Evolutionary conservation across 2,888 invertebrate species (phyloP), one percentile per base, ranked within the genome.

Genomic region (Graphium colonna): DNA sequence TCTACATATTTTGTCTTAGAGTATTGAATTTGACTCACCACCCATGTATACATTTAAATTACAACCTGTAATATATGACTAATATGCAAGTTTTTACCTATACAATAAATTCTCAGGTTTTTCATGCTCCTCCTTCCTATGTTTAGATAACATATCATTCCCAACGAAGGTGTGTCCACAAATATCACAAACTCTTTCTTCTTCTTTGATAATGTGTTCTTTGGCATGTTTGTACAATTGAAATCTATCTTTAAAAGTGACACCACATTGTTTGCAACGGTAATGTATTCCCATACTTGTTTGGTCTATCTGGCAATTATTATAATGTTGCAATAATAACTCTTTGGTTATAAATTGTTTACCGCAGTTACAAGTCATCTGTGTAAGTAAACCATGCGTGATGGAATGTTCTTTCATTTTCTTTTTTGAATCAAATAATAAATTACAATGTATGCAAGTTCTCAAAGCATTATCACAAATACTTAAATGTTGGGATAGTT

Each of bases 201-300:
- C 71, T 1, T 72, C 60, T 49, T 80, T 81, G 2, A 76, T 57
- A 3, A 89, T 60, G 66, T 90, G 90, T 3, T 70, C 61, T 59
- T 77, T 84, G 0, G 77, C 87, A 71, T 90, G 90, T 36, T 70
- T 74, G 52, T 82, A 89, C 1, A 90, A 51, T 12, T 75, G 72
- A 36, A 79, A 77, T 54, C 83, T 65, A 26, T 86, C 80, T 60
- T 71, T 77, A 39, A 84, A 90, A 0, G 71, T 72, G 4, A 76
- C 68, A 0, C 79, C 77, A 55, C 90, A 90, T 60, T 82, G 78
- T 51, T 82, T 87, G 61, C 90, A 90, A 5, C 80, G 70, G 58
- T 83, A 87, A 2, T 71, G 64, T 33, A 62, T 67, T 0, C 82
- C 82, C 49, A 77, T 62, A 1, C 67, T 60, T 0, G 77, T 63